Base-by-base conservation (phyloP, 2,888 invertebrate species). In the Spilarctia lutea region DNA sequence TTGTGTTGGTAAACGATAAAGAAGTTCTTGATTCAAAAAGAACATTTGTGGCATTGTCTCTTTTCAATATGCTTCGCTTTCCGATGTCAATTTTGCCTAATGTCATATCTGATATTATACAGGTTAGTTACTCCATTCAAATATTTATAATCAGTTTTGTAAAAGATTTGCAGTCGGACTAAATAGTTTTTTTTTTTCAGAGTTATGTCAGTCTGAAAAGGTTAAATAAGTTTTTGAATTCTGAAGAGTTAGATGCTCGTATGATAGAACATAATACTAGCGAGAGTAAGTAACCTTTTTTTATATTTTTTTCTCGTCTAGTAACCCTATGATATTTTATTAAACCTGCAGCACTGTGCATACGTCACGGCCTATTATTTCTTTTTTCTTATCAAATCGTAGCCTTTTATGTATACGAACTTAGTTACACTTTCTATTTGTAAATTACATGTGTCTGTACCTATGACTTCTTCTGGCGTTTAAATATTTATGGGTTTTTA, bases 1-100 rank as follows among this genome's bases (percentile, higher is more conserved):
- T 97, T 96, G 98, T 99, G 83, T 96, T 99, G 94, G 96, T 98
- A 90, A 98, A 98, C 94, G 97, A 98, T 89, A 97, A 97, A 76
- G 97, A 99, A 94, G 97, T 97, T 82, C 96, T 99, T 92, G 98
- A 98, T 94, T 97, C 99, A 87, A 96, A 97, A 94, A 98, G 97
- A 93, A 99, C 99, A 89, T 99, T 99, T 96, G 99, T 99, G 86
- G 98, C 99, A 88, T 97, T 99, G 90, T 98, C 99, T 91, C 97
- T 99, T 92, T 99, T 99, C 97, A 99, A 99, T 96, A 99, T 99
- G 88, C 97, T 99, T 88, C 97, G 99, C 92, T 98, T 99, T 93
- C 99, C 99, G 87, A 97, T 99, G 94, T 98, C 98, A 91, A 98
- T 99, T 98, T 97, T 99, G 94, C 99, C 99, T 90, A 98, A 99